phyloP scores from a whole-genome alignment of 2,888 invertebrate genomes.

The Synergus itoensis region DNA sequence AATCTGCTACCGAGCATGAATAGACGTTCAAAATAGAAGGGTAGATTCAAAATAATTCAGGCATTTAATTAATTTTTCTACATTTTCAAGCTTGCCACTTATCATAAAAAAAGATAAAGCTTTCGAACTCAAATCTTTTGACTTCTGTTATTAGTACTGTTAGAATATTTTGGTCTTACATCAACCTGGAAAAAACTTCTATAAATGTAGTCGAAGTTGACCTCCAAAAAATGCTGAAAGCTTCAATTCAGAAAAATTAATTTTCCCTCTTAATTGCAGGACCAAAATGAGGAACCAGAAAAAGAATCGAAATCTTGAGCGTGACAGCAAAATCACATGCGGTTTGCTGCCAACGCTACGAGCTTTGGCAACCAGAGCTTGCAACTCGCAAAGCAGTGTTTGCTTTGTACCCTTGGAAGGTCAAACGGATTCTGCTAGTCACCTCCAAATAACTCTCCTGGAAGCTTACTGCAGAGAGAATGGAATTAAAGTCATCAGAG shows the following conservation, averaged over 20 bases:
- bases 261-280: neutral
- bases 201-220: neutral
- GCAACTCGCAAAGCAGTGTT: constrained; percentile 56
- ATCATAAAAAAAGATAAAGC: too few species aligned
- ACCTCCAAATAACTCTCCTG: constrained; percentile 88
- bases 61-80: neutral
- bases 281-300: constrained; percentile 15
- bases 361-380: constrained; percentile 78
- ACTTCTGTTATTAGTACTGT: too few species aligned
- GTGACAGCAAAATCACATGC: constrained; percentile 78
- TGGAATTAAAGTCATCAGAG: constrained; percentile 87
- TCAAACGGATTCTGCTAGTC: constrained; percentile 86
- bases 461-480: constrained; percentile 90
- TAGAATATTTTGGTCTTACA: neutral
- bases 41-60: neutral
- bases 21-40: neutral
- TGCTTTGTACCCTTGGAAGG: constrained; percentile 82
- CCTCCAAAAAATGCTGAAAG: neutral
- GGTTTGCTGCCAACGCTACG: constrained; percentile 83
- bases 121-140: too few species aligned
- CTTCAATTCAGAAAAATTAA: neutral
- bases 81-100: too few species aligned
- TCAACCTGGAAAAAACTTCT: constrained; percentile 20
- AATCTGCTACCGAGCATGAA: neutral
- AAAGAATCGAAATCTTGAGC: constrained; percentile 24